A percentile compares a stretch with the other conserved stretches of the same genome.
Conservation (phyloP, 2,888 invertebrate species). For the Perizoma affinitatum region DNA sequence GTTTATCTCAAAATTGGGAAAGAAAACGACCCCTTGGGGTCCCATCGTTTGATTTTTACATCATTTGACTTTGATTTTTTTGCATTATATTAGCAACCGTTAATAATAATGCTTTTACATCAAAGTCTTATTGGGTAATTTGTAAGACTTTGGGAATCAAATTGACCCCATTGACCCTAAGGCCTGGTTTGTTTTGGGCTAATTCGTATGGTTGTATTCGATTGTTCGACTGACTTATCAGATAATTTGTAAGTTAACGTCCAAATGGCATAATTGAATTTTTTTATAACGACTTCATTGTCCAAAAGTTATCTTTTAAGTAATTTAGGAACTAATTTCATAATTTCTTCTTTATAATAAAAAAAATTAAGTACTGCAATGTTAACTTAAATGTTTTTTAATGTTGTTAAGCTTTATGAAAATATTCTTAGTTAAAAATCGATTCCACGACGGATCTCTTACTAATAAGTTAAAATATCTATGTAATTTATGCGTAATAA, state of each 20-base stretch:
- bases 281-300: slow-evolving; percentile 54
- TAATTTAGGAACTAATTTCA: slow-evolving; percentile 34
- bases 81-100: too few species aligned
- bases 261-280: slow-evolving; percentile 59
- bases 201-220: slow-evolving; percentile 58
- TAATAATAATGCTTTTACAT: too few species aligned
- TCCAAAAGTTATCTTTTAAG: slow-evolving; percentile 49
- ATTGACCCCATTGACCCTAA: slow-evolving; percentile 7
- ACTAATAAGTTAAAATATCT: slow-evolving; percentile 60
- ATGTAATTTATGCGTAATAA: slow-evolving; percentile 51
- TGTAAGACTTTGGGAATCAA: background rate
- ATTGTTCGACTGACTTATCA: slow-evolving; percentile 73
- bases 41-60: background rate
- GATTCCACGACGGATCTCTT: slow-evolving; percentile 66
- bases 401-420: slow-evolving; percentile 38
- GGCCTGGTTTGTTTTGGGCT: slow-evolving; percentile 27
- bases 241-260: slow-evolving; percentile 58
- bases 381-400: slow-evolving; percentile 23
- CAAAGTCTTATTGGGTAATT: too few species aligned
- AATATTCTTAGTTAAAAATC: slow-evolving; percentile 46
- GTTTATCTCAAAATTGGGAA: slow-evolving; percentile 4
- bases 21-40: too few species aligned
- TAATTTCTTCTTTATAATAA: slow-evolving; percentile 25
- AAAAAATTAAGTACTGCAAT: slow-evolving; percentile 28
- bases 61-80: background rate